A percentile compares a stretch with the other conserved stretches of the same genome.
These are phyloP conservation scores for Melipona bicolor DNA, from an alignment of 2,888 invertebrate genomes.

Conservation along the genomic window DNA sequence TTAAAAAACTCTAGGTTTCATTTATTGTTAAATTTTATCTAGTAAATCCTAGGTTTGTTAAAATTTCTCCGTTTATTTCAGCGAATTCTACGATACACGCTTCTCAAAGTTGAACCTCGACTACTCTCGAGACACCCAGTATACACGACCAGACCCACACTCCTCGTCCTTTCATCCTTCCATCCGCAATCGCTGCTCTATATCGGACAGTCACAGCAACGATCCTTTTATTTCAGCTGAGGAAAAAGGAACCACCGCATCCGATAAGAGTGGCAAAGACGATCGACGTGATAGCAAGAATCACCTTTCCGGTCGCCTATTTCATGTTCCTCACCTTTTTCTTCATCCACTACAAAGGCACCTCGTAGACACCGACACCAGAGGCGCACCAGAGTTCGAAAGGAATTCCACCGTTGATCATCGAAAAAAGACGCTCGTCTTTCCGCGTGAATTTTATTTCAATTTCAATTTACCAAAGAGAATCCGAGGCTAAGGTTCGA, in stretches of 20 bases:
- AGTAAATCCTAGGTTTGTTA: too few species aligned
- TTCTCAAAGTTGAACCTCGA: too few species aligned
- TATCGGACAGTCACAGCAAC: not conserved
- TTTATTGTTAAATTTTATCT: too few species aligned
- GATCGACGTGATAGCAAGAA: constrained; percentile 96
- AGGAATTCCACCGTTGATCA: constrained; percentile 15
- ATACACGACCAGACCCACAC: not conserved
- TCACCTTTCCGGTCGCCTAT: constrained; percentile 97
- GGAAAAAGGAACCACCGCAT: constrained; percentile 96
- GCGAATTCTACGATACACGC: too few species aligned
- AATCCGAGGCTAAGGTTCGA: not conserved
- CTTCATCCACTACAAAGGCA: constrained; percentile 97
- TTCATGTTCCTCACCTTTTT: constrained; percentile 97
- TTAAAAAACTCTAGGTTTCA: too few species aligned
- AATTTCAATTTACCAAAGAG: not conserved
- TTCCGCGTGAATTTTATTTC: not conserved
- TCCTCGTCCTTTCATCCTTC: not conserved
- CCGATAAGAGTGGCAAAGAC: constrained; percentile 97
- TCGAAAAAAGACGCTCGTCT: not conserved
- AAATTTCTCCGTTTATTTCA: too few species aligned
- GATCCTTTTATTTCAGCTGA: constrained; percentile 90
- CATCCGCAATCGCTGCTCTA: not conserved
- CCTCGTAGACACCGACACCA: constrained; percentile 86
- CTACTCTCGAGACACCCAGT: not conserved
- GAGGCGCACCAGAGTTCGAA: not conserved